phyloP scores from a whole-genome alignment of 2,888 invertebrate species.

The Agriotes lineatus region DNA sequence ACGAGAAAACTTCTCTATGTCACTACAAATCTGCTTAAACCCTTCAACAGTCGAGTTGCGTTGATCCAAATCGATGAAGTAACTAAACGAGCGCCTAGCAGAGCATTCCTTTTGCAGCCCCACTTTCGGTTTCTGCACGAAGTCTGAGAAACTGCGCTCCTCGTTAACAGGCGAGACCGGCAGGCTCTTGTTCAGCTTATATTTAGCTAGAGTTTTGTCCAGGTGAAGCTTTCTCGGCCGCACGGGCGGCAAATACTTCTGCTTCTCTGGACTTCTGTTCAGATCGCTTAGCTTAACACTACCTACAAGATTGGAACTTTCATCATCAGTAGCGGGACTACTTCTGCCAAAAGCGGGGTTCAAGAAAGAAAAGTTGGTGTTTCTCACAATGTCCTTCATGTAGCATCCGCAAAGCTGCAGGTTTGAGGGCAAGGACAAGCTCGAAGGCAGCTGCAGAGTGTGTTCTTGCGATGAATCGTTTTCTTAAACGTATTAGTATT shows the following conservation, averaged over 20 bases:
- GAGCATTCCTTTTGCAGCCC: neutral
- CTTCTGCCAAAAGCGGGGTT: constrained; percentile 29
- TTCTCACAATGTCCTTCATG: constrained; percentile 61
- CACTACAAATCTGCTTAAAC: constrained; percentile 62
- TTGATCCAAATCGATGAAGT: constrained; percentile 74
- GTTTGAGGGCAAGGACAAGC: constrained; percentile 60
- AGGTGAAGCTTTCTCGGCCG: constrained; percentile 62
- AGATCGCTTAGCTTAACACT: constrained; percentile 53
- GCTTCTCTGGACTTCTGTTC: constrained; percentile 55
- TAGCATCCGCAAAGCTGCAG: constrained; percentile 65
- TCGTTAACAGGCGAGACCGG: constrained; percentile 88
- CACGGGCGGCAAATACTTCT: constrained; percentile 53
- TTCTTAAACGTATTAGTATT: constrained; percentile 51
- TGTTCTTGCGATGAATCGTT: constrained; percentile 24
- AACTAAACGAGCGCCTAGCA: constrained; percentile 74
- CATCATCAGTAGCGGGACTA: constrained; percentile 19
- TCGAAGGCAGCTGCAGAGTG: constrained; percentile 42
- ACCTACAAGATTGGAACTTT: constrained; percentile 43
- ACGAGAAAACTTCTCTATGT: constrained; percentile 63
- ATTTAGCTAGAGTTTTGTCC: constrained; percentile 62
- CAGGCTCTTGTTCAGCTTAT: constrained; percentile 75
- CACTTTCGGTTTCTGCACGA: constrained; percentile 45
- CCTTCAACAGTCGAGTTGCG: constrained; percentile 62
- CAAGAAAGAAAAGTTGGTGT: constrained; percentile 49
- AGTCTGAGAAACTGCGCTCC: constrained; percentile 68